Evolutionary conservation across 2,888 invertebrate species (phyloP), one percentile per base, ranked within the genome.

Genomic region (Mongoloraphidia duomilia): DNA sequence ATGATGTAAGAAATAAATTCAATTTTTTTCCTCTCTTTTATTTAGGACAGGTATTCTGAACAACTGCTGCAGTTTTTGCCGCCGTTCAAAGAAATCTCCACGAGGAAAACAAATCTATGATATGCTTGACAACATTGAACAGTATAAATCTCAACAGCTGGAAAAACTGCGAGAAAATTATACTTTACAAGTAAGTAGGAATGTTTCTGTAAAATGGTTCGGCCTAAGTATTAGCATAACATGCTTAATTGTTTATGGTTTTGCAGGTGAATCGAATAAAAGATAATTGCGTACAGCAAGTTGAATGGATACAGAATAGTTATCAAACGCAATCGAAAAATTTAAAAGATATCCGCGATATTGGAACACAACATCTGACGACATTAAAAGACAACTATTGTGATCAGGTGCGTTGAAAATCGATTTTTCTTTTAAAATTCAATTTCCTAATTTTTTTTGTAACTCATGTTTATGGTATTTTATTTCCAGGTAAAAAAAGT

Each of bases 251-350:
- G n/a, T 41, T 43, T 42, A 33, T 50, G 39, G 43, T 49, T 47
- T 44, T 53, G 3, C 64, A 84, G 83, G 90, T 93, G 57, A 84
- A 85, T 66, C 77, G 88, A 55, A 92, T 95, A 60, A 85, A 88
- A 62, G 93, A 94, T 62, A 94, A 95, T 63, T 95, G 94, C 65
- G 80, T 84, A 33, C 88, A 88, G 64, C 94, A 94, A 71, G 85
- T 93, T 71, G 94, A 94, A 61, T 89, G 89, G 82, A 88, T 95
- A 56, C 84, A 92, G 61, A 87, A 81, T 63, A 93, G 91, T 64
- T 95, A 95, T 66, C 83, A 86, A 58, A 77, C 82, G 37, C 94
- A 94, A 69, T 82, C 89, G 44, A 85, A 82, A 60, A 86, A 91
- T 64, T 73, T 92, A 47, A 79, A 82, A 59, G 91, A 91, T 62